Evolutionary conservation across 2,888 invertebrate genomes (phyloP), one percentile per base, ranked within the genome.

Genomic region (Conus canariensis): DNA sequence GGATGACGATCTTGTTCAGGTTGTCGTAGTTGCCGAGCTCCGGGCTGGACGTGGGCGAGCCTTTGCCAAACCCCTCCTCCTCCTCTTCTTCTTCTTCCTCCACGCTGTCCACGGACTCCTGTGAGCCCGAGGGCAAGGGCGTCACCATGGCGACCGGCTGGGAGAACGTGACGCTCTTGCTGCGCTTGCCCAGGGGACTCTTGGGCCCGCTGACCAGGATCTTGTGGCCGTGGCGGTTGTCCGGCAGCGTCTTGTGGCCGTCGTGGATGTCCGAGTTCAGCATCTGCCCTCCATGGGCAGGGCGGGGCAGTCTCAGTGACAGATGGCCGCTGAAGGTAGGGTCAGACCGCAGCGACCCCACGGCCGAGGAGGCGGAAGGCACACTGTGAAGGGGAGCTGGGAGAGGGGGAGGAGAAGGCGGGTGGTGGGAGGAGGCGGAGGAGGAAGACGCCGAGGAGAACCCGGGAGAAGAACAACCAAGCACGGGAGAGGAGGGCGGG

Each of bases 81-180:
- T 60, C 59, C 22, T 77, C 58, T 12, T n/a, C 85, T 12, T 67
- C 70, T 30, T 93, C 91, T 10, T 92, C 93, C 58, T 93, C 93
- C n/a, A 12, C 60, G 16, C 12, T 60, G 30, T 93, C 93, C 86
- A 94, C 93, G 0, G 95, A 94, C 90, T 95, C 94, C 64, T 94
- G 94, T 0, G 94, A 94, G 45, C 94, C 94, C 4, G 94, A 94
- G n/a, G 94, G 94, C 89, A 95, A 90, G 59, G 95, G 95, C 30
- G 94, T 95, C 58, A 95, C 94, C 94, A 94, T 94, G 88, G 94
- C 94, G 85, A 95, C 94, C 7, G 94, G 95, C 88, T 93, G 92
- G 45, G 94, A 94, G 92, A 95, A 95, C 87, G 94, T 95, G 30
- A 94, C 95, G 30, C 94, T 94, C 92, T 95, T 95, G 88, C 92